Percentiles rank a stretch among this genome's conserved stretches.
These are phyloP conservation scores for Isurus oxyrinchus DNA, from an alignment of 2,113 vertebrate genomes.

Conservation along the genomic window DNA sequence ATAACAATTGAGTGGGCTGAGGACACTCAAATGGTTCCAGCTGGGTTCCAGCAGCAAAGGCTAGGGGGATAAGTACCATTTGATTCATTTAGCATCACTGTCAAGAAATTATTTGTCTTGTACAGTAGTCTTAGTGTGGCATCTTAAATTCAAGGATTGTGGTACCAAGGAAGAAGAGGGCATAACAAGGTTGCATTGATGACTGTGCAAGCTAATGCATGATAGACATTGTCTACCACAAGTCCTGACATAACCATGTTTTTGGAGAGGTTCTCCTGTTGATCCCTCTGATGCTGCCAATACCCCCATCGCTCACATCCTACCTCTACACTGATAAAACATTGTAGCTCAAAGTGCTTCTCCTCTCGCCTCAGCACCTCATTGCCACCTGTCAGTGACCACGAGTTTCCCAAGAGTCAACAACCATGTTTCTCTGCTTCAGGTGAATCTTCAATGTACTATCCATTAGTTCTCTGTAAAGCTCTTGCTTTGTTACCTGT, in stretches of 20 bases:
- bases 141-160: neutral
- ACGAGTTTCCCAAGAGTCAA: neutral
- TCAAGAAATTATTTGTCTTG: neutral
- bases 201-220: neutral
- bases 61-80: neutral
- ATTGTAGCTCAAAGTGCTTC: neutral
- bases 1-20: neutral
- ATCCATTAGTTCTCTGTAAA: neutral
- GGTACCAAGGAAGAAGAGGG: neutral
- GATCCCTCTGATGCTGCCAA: neutral
- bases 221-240: neutral
- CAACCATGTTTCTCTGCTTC: neutral
- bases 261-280: neutral
- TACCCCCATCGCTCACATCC: neutral
- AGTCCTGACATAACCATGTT: neutral
- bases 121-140: neutral
- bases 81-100: neutral
- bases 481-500: neutral
- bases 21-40: neutral
- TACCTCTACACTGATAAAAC: neutral
- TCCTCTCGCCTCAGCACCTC: neutral
- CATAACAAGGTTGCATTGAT: neutral
- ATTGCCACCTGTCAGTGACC: neutral
- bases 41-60: neutral
- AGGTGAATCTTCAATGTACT: neutral